Conservation (phyloP, 2,797 vertebrate species). For the Dendrocincla fuliginosa region DNA sequence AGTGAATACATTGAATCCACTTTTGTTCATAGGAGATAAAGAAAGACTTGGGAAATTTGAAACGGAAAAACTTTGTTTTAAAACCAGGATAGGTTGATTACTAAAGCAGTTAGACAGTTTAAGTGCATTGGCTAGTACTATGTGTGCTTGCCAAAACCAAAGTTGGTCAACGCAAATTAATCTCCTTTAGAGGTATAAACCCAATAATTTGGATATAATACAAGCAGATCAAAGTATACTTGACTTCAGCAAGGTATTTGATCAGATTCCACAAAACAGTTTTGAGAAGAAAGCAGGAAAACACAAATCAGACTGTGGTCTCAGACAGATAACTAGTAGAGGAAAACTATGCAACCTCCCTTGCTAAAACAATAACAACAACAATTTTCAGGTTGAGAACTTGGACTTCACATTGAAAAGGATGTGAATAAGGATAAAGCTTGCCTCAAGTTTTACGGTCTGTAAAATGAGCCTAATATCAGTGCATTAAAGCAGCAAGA, state of each 20-base stretch:
- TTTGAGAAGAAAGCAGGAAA: background rate
- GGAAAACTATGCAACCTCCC: background rate
- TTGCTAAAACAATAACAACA: background rate
- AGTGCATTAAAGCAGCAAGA: background rate
- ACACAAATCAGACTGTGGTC: background rate
- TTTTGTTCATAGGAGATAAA: background rate
- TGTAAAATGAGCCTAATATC: background rate
- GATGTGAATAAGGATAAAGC: background rate
- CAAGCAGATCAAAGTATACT: background rate
- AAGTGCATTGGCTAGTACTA: background rate
- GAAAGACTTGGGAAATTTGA: background rate
- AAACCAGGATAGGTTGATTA: background rate
- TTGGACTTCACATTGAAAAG: background rate
- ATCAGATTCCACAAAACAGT: background rate
- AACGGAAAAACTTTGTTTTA: background rate
- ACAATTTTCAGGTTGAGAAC: background rate
- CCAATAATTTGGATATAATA: background rate
- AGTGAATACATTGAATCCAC: background rate
- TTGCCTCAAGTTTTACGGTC: background rate
- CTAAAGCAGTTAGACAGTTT: background rate
- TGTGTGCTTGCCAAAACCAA: background rate
- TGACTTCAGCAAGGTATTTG: background rate
- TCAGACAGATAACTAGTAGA: background rate
- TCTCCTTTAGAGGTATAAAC: background rate
- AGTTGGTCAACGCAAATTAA: background rate